Evolutionary conservation across 2,113 vertebrate genomes (phyloP).

Genomic region (Indicator indicator): DNA sequence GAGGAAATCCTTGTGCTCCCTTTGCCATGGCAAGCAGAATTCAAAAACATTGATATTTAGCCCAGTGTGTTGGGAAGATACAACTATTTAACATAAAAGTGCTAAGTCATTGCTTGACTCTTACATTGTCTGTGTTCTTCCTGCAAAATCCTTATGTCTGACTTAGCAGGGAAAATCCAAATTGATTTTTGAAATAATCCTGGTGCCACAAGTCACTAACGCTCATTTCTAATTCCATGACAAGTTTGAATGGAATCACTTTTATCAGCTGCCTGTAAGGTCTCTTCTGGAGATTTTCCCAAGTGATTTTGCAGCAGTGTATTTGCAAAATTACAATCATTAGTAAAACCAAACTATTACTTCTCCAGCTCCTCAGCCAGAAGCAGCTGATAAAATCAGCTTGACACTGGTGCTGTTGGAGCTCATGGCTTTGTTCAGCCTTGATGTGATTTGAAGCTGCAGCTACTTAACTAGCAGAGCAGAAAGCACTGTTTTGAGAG

Average conservation of each 20-base stretch:
- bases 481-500: not conserved
- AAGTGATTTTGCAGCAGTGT: not conserved
- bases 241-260: not conserved
- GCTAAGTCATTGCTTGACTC: not conserved
- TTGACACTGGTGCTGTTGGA: not conserved
- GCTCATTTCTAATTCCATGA: not conserved
- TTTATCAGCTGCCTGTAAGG: not conserved
- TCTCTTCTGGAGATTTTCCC: not conserved
- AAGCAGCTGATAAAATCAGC: not conserved
- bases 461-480: not conserved
- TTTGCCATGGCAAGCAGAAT: not conserved
- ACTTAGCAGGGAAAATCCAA: not conserved
- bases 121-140: no score
- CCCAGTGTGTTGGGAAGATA: not conserved
- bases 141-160: not conserved
- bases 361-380: not conserved
- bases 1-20: not conserved
- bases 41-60: not conserved
- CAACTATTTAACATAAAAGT: not conserved
- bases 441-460: not conserved
- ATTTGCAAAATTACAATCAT: not conserved
- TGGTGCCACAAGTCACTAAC: not conserved
- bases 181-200: not conserved
- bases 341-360: not conserved
- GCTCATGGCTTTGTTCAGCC: accelerated